Percentiles rank a stretch among this genome's conserved stretches.
These are phyloP conservation scores for Danionella cerebrum DNA, from an alignment of 2,113 vertebrate species.

Conservation along the genomic window DNA sequence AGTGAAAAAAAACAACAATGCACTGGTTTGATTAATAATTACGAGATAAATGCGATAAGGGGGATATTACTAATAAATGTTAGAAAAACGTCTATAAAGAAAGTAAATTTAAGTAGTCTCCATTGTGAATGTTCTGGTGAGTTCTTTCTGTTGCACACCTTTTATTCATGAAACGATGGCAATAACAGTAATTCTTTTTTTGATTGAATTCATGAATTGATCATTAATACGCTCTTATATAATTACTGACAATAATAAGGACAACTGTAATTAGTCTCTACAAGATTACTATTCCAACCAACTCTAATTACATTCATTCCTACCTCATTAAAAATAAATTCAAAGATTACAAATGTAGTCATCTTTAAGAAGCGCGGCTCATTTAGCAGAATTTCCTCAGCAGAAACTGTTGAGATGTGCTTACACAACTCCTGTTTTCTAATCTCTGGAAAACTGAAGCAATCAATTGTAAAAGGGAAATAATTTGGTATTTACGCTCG, in stretches of 20 bases:
- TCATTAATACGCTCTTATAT: not conserved
- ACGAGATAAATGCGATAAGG: no score
- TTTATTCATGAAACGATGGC: not conserved
- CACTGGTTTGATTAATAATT: no score
- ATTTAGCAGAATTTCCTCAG: not conserved
- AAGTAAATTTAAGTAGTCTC: no score
- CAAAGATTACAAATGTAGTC: not conserved
- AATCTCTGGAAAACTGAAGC: no score
- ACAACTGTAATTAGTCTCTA: constrained; percentile 1
- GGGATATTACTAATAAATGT: no score
- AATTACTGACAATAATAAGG: not conserved
- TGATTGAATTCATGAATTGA: not conserved
- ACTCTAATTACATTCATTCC: not conserved
- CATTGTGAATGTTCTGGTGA: no score
- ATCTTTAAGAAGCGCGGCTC: not conserved
- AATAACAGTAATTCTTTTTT: not conserved
- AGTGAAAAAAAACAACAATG: no score
- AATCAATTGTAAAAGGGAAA: not conserved
- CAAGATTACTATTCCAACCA: not conserved
- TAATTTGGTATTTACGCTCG: not conserved
- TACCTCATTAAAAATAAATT: not conserved
- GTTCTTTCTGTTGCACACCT: no score
- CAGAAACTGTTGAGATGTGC: no score
- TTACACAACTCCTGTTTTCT: no score
- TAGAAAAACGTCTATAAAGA: no score